Base-by-base conservation (phyloP, 2,888 invertebrate genomes). In the Drosophila borborema region DNA sequence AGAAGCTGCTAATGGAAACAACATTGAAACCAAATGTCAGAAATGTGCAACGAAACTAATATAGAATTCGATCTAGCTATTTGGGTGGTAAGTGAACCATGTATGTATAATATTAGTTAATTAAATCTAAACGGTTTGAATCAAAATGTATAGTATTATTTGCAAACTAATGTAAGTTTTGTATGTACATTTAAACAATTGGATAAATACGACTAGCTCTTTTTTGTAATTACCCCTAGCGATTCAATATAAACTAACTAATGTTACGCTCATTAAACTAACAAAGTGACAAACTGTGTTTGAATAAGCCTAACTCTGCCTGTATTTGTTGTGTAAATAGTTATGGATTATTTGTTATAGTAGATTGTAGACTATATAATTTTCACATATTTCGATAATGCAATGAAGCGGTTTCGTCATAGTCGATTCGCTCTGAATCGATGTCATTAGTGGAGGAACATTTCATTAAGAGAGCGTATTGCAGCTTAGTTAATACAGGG, bases 111-210 rank as follows among this genome's bases (percentile, higher is more conserved):
- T 51, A 36, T 18, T 51, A 51, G 51, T 36, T 36, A 20, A 36
- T 51, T 34, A 51, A 20, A 64, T 20, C 20, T 36, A 1, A 40
- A 40, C 40, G 54, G 28, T 23, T 40, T 40, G 23, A 38, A 28
- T 55, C 54, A 55, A 40, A 55, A 51, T 54, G 38, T 38, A 40
- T 55, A 55, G 40, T 40, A 55, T 55, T 23, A 40, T 55, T 55
- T 40, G 54, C 40, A 40, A 55, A n/a, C 23, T 55, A 55, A 28
- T 55, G 40, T 55, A 55, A 55, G 54, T 40, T 40, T 55, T 55
- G 28, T 55, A 55, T 40, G 54, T 55, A 55, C 40, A 40, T 28
- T 55, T 55, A 28, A 40, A 28, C 54, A 40, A 55, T n/a, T 28
- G 54, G 40, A 55, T 23, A 28, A 7, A 28, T 28, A 28, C 28